A percentile compares a stretch with the other conserved stretches of the same genome.
Conservation (phyloP, 2,888 invertebrate genomes). For the Cinara cedri region DNA sequence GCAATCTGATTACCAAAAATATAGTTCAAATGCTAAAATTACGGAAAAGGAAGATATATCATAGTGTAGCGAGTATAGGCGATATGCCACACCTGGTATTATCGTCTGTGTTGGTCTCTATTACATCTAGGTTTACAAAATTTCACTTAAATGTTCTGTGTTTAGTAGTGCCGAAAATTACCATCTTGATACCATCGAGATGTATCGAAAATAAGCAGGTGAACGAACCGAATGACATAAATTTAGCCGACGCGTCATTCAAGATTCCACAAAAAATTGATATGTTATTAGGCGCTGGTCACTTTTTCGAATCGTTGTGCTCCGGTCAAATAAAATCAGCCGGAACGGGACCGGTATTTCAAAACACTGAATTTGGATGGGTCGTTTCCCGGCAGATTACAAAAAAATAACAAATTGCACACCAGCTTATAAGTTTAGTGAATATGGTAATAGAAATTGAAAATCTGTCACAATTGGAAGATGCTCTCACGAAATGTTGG, state of each 20-base stretch:
- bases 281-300: slow-evolving; percentile 25
- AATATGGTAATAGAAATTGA: background rate
- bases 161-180: slow-evolving; percentile 18
- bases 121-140: background rate
- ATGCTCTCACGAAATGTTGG: too few species aligned
- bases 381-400: background rate
- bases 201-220: background rate
- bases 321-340: background rate
- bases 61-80: background rate
- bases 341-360: slow-evolving; percentile 14
- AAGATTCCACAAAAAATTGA: slow-evolving; percentile 9
- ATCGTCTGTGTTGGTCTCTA: background rate
- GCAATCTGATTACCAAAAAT: slow-evolving; percentile 30
- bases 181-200: background rate
- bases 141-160: background rate
- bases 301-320: slow-evolving; percentile 3
- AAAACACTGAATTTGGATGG: slow-evolving; percentile 27
- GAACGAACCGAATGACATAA: background rate
- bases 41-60: background rate
- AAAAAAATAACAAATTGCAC: background rate
- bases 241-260: slow-evolving; percentile 12
- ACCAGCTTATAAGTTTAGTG: too few species aligned
- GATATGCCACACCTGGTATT: background rate
- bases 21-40: slow-evolving; percentile 27
- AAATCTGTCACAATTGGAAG: background rate